Conservation (phyloP, 2,113 vertebrate genomes). For the Tautogolabrus adspersus region DNA sequence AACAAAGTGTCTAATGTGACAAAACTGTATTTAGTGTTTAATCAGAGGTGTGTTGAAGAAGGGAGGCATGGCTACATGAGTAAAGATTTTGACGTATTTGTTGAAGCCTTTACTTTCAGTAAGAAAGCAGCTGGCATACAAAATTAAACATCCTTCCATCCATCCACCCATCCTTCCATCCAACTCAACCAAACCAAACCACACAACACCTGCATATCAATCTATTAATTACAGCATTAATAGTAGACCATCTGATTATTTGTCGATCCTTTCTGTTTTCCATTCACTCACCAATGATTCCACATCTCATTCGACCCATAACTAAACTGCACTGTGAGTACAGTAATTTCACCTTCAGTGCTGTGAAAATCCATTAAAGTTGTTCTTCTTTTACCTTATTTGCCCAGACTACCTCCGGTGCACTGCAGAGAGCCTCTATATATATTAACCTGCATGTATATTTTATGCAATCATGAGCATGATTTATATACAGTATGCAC, state of each 20-base stretch:
- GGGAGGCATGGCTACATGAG: no score
- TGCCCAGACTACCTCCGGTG: slow-evolving; percentile 3
- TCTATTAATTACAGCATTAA: not conserved
- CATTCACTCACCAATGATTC: not conserved
- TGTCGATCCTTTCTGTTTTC: not conserved
- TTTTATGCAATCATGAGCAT: slow-evolving; percentile 43
- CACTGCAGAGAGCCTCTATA: slow-evolving; percentile 14
- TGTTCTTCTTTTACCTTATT: slow-evolving; percentile 20
- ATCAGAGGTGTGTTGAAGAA: no score
- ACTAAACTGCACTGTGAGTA: not conserved
- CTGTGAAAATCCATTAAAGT: slow-evolving; percentile 15
- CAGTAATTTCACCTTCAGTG: not conserved
- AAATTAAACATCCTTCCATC: no score
- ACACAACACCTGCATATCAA: no score
- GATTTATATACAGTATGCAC: slow-evolving; percentile 52
- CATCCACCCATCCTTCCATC: no score
- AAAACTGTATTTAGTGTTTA: no score
- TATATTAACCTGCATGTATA: slow-evolving; percentile 53
- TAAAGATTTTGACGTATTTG: no score
- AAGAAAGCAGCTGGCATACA: no score
- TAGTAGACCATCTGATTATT: not conserved
- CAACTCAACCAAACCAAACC: no score
- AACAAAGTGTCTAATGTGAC: no score
- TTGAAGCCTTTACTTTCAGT: no score
- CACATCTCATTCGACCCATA: not conserved